Conservation (phyloP, 2,888 invertebrate genomes). For the Thereva nobilitata region DNA sequence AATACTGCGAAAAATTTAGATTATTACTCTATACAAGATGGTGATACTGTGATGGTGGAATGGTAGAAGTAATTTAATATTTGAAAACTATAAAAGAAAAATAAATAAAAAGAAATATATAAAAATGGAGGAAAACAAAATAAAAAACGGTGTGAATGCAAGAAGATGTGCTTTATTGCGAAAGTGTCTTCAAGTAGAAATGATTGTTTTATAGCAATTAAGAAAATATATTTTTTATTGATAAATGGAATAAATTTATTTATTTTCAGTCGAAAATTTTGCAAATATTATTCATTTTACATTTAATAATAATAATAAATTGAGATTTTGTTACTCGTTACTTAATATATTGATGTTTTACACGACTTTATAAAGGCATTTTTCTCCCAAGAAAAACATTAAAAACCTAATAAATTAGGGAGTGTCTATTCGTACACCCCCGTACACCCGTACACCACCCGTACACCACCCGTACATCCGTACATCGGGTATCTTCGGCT, state of each 20-base stretch:
- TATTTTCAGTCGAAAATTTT: neutral
- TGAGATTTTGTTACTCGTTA: too few relatives aligned
- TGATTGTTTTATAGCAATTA: slow-evolving; percentile 7
- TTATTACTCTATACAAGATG: slow-evolving; percentile 82
- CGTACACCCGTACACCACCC: too few relatives aligned
- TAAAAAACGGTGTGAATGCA: neutral
- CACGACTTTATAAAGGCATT: too few relatives aligned
- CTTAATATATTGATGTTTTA: too few relatives aligned
- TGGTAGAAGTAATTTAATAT: slow-evolving; percentile 53
- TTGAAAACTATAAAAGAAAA: slow-evolving; percentile 23
- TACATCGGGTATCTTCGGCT: too few relatives aligned
- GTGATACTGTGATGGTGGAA: slow-evolving; percentile 76
- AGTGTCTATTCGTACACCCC: too few relatives aligned
- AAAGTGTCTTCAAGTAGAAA: slow-evolving; percentile 22
- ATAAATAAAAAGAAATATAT: neutral
- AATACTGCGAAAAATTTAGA: slow-evolving; percentile 81
- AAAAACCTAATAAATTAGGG: too few relatives aligned
- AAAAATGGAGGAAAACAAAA: neutral
- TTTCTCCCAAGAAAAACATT: too few relatives aligned
- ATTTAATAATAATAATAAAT: too few relatives aligned
- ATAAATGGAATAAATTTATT: slow-evolving; percentile 5
- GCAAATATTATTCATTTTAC: too few relatives aligned
- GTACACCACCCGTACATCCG: too few relatives aligned
- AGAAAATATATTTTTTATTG: slow-evolving; percentile 28
- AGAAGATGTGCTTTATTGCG: neutral